A percentile compares a stretch with the other conserved stretches of the same genome.
These are phyloP conservation scores for Diaprepes abbreviatus DNA, from an alignment of 2,888 invertebrate genomes.

Conservation along the genomic window DNA sequence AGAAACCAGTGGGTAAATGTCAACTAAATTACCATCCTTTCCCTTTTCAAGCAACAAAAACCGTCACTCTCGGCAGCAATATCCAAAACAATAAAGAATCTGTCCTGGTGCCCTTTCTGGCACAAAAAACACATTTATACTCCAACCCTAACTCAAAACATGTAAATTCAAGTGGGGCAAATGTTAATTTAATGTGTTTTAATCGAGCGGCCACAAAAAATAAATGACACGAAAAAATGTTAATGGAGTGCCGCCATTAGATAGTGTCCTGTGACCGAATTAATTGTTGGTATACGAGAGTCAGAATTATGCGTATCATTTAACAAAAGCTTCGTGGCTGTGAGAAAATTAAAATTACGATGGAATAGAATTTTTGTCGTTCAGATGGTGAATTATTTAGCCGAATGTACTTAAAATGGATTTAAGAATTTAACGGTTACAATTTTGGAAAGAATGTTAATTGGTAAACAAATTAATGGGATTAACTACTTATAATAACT, in stretches of 20 bases:
- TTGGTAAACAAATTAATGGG: not conserved
- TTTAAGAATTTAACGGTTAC: not conserved
- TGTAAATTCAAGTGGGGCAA: constrained; percentile 44
- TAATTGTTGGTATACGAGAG: constrained; percentile 56
- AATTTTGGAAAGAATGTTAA: not conserved
- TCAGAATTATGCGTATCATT: constrained; percentile 58
- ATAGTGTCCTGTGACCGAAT: constrained; percentile 58
- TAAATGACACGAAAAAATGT: constrained; percentile 64
- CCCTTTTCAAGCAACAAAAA: not conserved
- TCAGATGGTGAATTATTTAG: not conserved
- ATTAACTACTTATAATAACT: too few relatives aligned
- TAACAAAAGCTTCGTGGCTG: constrained; percentile 30
- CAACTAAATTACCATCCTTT: not conserved
- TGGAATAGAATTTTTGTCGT: constrained; percentile 5
- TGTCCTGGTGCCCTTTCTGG: constrained; percentile 15
- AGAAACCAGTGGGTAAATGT: constrained; percentile 5
- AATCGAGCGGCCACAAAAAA: constrained; percentile 56
- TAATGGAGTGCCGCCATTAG: constrained; percentile 61
- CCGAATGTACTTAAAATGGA: not conserved
- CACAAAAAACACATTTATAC: constrained; percentile 28
- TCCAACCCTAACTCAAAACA: constrained; percentile 23
- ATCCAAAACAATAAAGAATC: constrained; percentile 31
- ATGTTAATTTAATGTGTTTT: constrained; percentile 50
- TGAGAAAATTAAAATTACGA: constrained; percentile 6
- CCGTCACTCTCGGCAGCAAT: constrained; percentile 4